Evolutionary conservation across 2,113 vertebrate species (phyloP).

Genomic region (Mobula hypostoma): DNA sequence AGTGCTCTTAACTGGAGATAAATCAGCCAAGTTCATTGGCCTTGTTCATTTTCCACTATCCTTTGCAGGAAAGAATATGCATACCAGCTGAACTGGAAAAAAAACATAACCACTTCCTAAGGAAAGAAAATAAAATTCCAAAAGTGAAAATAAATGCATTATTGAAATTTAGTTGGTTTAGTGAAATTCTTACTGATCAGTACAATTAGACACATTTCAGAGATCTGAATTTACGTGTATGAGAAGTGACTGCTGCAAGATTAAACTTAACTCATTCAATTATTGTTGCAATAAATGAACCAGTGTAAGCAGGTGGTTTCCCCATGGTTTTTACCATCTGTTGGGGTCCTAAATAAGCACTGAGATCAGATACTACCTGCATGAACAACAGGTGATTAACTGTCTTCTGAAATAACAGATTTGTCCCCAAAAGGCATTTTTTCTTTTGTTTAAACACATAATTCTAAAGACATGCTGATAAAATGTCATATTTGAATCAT

Average conservation of each 20-base stretch:
- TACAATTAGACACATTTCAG: not conserved
- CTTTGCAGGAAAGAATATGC: not conserved
- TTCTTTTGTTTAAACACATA: not conserved
- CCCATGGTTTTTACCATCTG: not conserved
- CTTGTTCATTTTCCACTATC: not conserved
- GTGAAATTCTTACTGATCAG: not conserved
- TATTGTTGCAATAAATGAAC: not conserved
- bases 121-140: not conserved
- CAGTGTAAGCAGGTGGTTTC: not conserved
- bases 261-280: not conserved
- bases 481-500: not conserved
- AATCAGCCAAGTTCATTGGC: not conserved
- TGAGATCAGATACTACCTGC: not conserved
- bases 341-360: not conserved
- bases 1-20: not conserved
- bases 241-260: not conserved
- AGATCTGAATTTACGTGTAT: not conserved
- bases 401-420: not conserved
- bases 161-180: not conserved
- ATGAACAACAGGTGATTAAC: conserved; percentile 13
- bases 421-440: not conserved
- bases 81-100: not conserved
- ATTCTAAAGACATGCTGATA: not conserved
- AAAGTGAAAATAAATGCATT: not conserved
- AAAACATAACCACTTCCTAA: not conserved